These are phyloP conservation scores for Poeciliopsis turneri DNA, from an alignment of 2,797 vertebrate genomes.

Conservation along the genomic window DNA sequence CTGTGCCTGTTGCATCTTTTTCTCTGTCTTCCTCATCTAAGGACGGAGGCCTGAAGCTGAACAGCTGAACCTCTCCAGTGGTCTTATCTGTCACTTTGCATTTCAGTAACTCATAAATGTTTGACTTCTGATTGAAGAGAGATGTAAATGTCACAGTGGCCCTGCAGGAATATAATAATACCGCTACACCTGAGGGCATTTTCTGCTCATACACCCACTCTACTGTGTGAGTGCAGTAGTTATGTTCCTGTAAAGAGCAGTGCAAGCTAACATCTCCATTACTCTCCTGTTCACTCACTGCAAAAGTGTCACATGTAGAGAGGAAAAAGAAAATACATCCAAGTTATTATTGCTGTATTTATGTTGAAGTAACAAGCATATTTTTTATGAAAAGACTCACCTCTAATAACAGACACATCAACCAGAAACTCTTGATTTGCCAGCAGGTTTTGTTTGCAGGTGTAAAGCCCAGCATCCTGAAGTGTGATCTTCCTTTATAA, in stretches of 20 bases:
- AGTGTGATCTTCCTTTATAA: conserved; percentile 21
- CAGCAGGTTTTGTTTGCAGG: not conserved
- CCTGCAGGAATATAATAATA: not conserved
- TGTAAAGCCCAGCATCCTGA: conserved; percentile 10
- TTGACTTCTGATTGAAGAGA: not conserved
- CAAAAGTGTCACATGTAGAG: not conserved
- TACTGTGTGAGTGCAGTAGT: not conserved
- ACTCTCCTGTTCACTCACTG: not conserved
- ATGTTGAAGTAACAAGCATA: not conserved
- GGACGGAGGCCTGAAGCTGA: not conserved
- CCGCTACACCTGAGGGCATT: not conserved
- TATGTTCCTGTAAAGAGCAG: not conserved
- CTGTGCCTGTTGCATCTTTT: not conserved
- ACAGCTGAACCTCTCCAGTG: not conserved
- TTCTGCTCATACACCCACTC: not conserved
- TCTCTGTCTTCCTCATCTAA: not conserved
- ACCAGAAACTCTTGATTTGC: rapidly evolving
- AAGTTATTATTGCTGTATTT: not conserved
- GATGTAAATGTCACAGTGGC: conserved; percentile 1
- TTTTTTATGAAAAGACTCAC: conserved; percentile 37
- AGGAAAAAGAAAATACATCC: not conserved
- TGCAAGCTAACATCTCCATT: not conserved
- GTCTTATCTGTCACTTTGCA: not conserved
- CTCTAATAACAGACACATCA: conserved; percentile 7
- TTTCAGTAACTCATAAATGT: not conserved